Evolutionary conservation across 2,888 invertebrate species (phyloP).

Genomic region (Steinernema scapterisci): DNA sequence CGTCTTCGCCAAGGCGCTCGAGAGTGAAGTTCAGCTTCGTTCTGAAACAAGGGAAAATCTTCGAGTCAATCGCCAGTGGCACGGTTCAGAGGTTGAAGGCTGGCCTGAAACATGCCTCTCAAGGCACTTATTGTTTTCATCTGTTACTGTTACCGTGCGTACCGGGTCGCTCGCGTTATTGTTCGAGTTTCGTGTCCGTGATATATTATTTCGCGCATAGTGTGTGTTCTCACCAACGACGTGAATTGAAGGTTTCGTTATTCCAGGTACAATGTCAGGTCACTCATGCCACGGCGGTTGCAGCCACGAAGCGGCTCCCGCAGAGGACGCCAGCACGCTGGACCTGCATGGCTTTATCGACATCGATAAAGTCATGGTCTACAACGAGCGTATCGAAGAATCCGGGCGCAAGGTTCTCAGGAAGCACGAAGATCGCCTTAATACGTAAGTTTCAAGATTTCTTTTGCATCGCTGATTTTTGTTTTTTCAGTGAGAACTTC

Average conservation of each 20-base stretch:
- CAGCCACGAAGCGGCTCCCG: no score
- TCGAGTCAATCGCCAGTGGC: constrained; percentile 1
- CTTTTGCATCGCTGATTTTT: background rate
- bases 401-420: constrained; percentile 89
- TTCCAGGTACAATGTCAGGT: no score
- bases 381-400: constrained; percentile 86
- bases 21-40: background rate
- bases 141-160: no score
- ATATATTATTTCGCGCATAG: no score
- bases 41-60: background rate
- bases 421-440: constrained; percentile 41
- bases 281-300: no score
- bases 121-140: no score
- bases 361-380: constrained; percentile 81
- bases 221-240: no score
- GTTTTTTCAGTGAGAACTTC: constrained; percentile 47
- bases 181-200: no score
- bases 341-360: constrained; percentile 70
- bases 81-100: constrained; percentile 6
- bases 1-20: background rate
- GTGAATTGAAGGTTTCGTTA: no score
- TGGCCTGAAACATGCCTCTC: background rate
- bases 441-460: constrained; percentile 39
- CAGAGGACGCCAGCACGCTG: no score
- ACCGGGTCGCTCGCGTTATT: no score